Conservation (phyloP, 2,113 vertebrate species). For the Nibea albiflora region DNA sequence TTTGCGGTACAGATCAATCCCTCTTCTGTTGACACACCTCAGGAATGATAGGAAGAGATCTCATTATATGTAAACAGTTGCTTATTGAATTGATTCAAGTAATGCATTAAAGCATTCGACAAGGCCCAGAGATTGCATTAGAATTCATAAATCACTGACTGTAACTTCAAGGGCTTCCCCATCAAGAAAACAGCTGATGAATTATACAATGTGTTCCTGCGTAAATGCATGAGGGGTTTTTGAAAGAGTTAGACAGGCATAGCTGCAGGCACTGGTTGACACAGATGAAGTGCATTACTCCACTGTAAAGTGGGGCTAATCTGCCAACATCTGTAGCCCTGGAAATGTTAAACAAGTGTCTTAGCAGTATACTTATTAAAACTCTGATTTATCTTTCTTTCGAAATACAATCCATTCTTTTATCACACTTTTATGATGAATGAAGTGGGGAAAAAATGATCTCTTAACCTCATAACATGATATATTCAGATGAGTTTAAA, state of each 20-base stretch:
- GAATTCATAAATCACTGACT: constrained; percentile 43
- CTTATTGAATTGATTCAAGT: constrained; percentile 20
- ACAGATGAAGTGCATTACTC: constrained; percentile 6
- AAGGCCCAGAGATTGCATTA: constrained; percentile 36
- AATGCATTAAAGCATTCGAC: constrained; percentile 31
- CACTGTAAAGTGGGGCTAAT: constrained; percentile 7
- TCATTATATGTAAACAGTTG: not conserved
- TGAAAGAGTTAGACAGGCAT: constrained; percentile 26
- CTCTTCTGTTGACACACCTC: constrained; percentile 24
- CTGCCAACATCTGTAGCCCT: constrained; percentile 22
- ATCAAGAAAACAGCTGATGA: constrained; percentile 49
- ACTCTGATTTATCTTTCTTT: constrained; percentile 9
- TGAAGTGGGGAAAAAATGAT: not conserved
- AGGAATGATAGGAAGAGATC: constrained; percentile 1
- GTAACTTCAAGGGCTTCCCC: constrained; percentile 47
- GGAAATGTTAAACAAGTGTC: constrained; percentile 23
- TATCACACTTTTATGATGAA: not conserved
- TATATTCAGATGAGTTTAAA: not conserved
- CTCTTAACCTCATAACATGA: not conserved
- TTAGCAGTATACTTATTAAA: constrained; percentile 26
- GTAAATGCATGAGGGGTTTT: constrained; percentile 41
- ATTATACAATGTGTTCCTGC: constrained; percentile 43
- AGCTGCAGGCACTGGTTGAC: constrained; percentile 19
- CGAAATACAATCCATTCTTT: not conserved
- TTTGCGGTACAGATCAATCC: constrained; percentile 14